These are phyloP conservation scores for Netelia fuscicornis DNA, from an alignment of 2,888 invertebrate genomes.

Conservation along the genomic window DNA sequence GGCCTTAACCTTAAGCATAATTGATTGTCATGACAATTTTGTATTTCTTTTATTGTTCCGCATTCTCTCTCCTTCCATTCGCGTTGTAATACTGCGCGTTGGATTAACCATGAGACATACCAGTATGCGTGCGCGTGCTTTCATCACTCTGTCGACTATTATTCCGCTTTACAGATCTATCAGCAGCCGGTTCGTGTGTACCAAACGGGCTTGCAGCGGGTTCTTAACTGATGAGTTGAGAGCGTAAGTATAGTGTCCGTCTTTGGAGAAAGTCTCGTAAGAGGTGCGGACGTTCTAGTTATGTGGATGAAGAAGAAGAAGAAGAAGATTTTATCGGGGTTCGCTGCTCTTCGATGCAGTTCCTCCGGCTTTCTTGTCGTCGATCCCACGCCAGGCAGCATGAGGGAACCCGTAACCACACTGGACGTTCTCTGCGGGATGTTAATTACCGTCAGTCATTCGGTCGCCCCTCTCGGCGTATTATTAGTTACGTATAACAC, in stretches of 20 bases:
- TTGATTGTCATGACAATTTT: conserved; percentile 53
- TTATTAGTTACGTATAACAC: conserved; percentile 46
- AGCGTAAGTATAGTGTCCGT: conserved; percentile 45
- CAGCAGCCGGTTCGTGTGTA: neutral
- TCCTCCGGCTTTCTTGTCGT: conserved; percentile 7
- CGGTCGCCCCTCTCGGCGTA: conserved; percentile 33
- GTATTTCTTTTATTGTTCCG: conserved; percentile 27
- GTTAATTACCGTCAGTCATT: conserved; percentile 53
- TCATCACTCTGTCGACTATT: conserved; percentile 34
- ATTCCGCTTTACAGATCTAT: conserved; percentile 41
- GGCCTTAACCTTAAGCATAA: conserved; percentile 56
- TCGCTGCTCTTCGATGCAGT: neutral
- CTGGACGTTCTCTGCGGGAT: conserved; percentile 26
- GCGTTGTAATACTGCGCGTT: neutral
- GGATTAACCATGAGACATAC: neutral
- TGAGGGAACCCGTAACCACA: neutral
- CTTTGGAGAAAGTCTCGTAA: conserved; percentile 46
- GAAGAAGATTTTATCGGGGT: conserved; percentile 50
- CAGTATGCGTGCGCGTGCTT: conserved; percentile 7
- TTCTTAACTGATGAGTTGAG: conserved; percentile 31
- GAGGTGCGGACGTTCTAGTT: conserved; percentile 59
- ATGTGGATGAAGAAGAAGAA: conserved; percentile 31
- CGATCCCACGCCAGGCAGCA: conserved; percentile 36
- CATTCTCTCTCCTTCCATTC: conserved; percentile 7
- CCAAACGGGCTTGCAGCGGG: neutral